phyloP scores from a whole-genome alignment of 92 coral and sea anemone species.

The Porites divaricata region DNA sequence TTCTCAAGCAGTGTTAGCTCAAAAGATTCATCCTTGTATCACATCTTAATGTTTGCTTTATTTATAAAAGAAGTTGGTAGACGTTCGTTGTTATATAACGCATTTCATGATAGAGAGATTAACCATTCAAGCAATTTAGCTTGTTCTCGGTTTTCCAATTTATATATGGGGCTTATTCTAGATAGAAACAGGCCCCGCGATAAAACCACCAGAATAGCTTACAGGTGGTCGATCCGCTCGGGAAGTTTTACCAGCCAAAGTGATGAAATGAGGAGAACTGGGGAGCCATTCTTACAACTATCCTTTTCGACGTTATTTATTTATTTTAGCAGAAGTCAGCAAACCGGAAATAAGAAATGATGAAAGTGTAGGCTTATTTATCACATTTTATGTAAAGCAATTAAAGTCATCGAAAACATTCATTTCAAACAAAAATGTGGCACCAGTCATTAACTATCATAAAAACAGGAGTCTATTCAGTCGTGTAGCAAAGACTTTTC shows the following conservation, averaged over 20 bases:
- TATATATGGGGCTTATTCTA: not conserved
- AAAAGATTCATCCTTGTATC: too few relatives aligned
- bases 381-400: not conserved
- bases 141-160: not conserved
- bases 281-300: not conserved
- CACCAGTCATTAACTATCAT: not conserved
- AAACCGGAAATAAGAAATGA: not conserved
- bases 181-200: not conserved
- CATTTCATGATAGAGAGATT: not conserved
- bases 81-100: not conserved
- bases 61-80: not conserved
- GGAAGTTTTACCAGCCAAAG: too few relatives aligned
- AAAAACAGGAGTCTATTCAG: too few relatives aligned
- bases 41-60: too few relatives aligned
- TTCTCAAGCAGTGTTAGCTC: too few relatives aligned
- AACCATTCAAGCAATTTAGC: not conserved
- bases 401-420: not conserved
- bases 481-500: too few relatives aligned
- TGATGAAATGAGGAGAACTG: too few relatives aligned
- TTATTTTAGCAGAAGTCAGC: not conserved
- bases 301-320: not conserved
- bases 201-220: conserved; percentile 15
- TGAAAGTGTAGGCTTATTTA: not conserved
- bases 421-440: not conserved
- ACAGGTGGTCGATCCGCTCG: conserved; percentile 23